Base-by-base conservation (phyloP, 2,888 invertebrate genomes). In the Pheosia gnoma region DNA sequence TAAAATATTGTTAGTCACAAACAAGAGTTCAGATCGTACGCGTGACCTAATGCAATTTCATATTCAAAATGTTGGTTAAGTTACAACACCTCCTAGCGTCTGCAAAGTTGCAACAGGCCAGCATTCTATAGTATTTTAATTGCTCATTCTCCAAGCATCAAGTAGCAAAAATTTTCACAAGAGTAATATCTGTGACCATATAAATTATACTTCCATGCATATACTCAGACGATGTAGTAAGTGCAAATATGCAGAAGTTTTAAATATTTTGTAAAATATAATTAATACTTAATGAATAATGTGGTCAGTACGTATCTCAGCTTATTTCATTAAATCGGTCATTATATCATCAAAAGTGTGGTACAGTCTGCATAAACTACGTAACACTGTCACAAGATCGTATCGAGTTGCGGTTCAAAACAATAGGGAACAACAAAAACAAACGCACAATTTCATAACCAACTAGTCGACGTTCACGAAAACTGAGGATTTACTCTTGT, bases 361-460 rank as follows among this genome's bases (percentile, higher is more conserved):
- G n/a, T n/a, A 4, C 7, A 49, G 5, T 11, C 49, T 49, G n/a
- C 11, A n/a, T 6, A 49, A 5, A 49, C 25, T 25, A 25, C 49
- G 49, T 49, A 49, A 49, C 13, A 13, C 8, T 25, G 9, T 51
- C 25, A 25, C 51, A 25, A 51, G 5, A 51, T 25, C 51, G 51
- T 51, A 51, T 25, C 51, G 43, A 49, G n/a, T 51, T 41, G 51
- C 41, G 8, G 41, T 38, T 37, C 53, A 59, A 54, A 43, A 54
- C 59, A 59, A 47, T n/a, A 10, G 25, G 5, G 11, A 10, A 4
- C 47, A 41, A 37, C 8, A 55, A 55, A 45, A 41, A n/a, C n/a
- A 52, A 55, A 3, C n/a, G 52, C n/a, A 43, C 47, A 59, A 53
- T 59, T 55, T 55, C 59, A 54, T 54, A 59, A 52, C 52, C 52